A percentile compares a stretch with the other conserved stretches of the same genome.
phyloP scores from a whole-genome alignment of 35 echinoderm and acorn worm species.

The Hemicentrotus pulcherrimus region DNA sequence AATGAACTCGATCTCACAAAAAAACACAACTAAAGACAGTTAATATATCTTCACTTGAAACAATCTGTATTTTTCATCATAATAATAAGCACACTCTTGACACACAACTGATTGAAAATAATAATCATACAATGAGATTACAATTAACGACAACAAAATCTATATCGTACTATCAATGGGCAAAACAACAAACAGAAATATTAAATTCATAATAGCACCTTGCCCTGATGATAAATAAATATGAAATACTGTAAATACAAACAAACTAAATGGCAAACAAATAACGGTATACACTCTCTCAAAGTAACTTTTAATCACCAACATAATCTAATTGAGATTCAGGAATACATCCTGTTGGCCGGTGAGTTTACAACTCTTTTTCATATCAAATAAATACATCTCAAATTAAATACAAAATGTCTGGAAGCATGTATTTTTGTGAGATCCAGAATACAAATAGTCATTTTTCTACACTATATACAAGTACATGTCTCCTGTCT shows the following conservation, averaged over 20 bases:
- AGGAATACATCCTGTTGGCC: not conserved
- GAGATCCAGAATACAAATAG: not conserved
- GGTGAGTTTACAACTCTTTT: not conserved
- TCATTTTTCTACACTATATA: not conserved
- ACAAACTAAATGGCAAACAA: not conserved
- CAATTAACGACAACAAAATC: not conserved
- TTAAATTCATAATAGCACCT: constrained; percentile 5
- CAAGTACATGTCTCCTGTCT: not conserved
- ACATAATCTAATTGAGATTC: not conserved
- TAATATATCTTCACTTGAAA: too few relatives aligned
- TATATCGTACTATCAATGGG: not conserved
- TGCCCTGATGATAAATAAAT: constrained; percentile 13
- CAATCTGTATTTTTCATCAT: not conserved
- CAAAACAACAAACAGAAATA: not conserved
- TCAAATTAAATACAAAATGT: not conserved
- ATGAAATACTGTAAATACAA: constrained; percentile 14
- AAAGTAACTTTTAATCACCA: not conserved
- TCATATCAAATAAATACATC: not conserved
- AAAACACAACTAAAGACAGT: too few relatives aligned
- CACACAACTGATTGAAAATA: not conserved
- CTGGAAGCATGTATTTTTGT: not conserved
- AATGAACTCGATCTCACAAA: too few relatives aligned
- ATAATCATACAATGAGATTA: not conserved
- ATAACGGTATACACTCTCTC: not conserved
- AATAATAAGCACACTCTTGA: not conserved